A percentile compares a stretch with the other conserved stretches of the same genome.
Conservation (phyloP, 2,888 invertebrate species). For the Carpatolechia fugitivella region DNA sequence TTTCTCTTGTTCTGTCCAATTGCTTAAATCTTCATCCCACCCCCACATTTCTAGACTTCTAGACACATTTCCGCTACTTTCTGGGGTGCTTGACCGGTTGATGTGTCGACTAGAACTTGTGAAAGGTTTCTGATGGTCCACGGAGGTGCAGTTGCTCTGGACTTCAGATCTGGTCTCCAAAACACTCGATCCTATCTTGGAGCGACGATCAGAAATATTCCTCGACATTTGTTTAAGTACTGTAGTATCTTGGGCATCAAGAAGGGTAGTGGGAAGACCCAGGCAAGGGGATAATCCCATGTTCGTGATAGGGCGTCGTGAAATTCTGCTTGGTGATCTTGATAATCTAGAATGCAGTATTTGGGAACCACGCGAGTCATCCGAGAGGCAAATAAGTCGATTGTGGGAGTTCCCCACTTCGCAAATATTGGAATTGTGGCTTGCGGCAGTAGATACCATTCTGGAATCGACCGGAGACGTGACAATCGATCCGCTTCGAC, state of each 20-base stretch:
- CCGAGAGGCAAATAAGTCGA: conserved; percentile 22
- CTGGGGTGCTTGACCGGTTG: conserved; percentile 20
- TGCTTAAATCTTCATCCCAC: conserved; percentile 13
- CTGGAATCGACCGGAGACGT: conserved; percentile 1
- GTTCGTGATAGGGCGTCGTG: conserved; percentile 17
- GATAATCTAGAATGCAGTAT: conserved; percentile 4
- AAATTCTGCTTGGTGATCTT: conserved; percentile 13
- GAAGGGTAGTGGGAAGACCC: conserved; percentile 22
- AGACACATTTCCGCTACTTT: conserved; percentile 15
- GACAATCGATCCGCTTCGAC: conserved; percentile 17
- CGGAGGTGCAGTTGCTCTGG: conserved; percentile 14
- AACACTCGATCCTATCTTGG: conserved; percentile 4
- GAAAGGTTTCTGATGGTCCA: conserved; percentile 15
- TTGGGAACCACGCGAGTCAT: conserved; percentile 17
- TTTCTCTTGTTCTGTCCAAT: conserved; percentile 17
- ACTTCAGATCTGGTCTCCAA: conserved; percentile 10
- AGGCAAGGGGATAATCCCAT: conserved; percentile 19
- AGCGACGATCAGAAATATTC: conserved; percentile 17
- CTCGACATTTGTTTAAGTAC: conserved; percentile 14
- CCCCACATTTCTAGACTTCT: conserved; percentile 24
- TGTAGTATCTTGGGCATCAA: conserved; percentile 16
- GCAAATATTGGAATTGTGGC: conserved; percentile 14
- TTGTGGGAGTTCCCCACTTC: conserved; percentile 19
- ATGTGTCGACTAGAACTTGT: conserved; percentile 14
- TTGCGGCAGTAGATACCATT: conserved; percentile 16